Percentiles rank a stretch among this genome's conserved stretches.
phyloP scores from a whole-genome alignment of 2,113 vertebrate species.

The Protobothrops mucrosquamatus region DNA sequence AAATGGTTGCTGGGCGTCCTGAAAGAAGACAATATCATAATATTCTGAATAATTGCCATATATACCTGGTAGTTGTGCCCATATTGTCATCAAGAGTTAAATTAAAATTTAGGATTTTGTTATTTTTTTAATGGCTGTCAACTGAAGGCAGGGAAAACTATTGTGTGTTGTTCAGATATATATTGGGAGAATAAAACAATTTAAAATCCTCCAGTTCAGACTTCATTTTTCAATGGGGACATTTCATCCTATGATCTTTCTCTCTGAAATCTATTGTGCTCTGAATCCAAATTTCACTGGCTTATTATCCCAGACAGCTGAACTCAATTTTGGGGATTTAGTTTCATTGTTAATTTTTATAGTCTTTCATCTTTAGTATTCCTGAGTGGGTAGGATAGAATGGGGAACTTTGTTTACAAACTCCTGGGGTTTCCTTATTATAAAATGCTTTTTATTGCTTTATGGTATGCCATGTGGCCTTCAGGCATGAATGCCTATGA shows the following conservation, averaged over 20 bases:
- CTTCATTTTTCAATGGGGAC: background rate
- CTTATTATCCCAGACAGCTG: background rate
- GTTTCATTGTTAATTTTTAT: slow-evolving; percentile 10
- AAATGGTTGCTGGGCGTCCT: background rate
- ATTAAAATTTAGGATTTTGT: background rate
- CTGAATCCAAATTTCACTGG: background rate
- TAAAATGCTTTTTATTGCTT: slow-evolving; percentile 35
- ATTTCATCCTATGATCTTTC: background rate
- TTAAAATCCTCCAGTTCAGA: background rate
- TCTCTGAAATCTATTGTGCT: background rate
- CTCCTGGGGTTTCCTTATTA: background rate
- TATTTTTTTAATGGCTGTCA: background rate
- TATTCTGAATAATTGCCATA: background rate
- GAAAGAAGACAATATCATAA: background rate
- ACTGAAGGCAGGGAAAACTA: background rate
- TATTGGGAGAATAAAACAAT: background rate
- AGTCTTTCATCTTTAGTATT: slow-evolving; percentile 32
- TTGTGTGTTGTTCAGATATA: background rate
- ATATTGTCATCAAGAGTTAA: background rate
- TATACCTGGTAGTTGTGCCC: background rate
- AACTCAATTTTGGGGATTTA: slow-evolving; percentile 6
- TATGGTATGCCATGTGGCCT: slow-evolving; percentile 24
- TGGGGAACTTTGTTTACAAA: slow-evolving; percentile 14
- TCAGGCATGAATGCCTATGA: slow-evolving; percentile 19
- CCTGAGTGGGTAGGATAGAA: slow-evolving; percentile 15